A percentile compares a stretch with the other conserved stretches of the same genome.
Evolutionary conservation across 2,113 vertebrate genomes (phyloP).

Genomic region (Lepidothrix coronata): DNA sequence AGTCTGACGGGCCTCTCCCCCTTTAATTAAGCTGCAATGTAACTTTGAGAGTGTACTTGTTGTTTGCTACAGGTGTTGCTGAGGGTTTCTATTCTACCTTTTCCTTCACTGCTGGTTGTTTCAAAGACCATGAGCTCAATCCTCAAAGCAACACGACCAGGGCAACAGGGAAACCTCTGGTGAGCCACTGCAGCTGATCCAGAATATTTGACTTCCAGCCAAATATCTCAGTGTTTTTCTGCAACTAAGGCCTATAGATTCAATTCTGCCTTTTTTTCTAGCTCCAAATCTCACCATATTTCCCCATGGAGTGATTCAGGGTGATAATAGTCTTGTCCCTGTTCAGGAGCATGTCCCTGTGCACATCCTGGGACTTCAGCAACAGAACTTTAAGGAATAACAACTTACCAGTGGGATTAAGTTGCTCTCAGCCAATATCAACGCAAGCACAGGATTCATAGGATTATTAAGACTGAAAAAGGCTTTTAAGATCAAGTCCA

Average conservation of each 20-base stretch:
- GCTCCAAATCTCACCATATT: neutral
- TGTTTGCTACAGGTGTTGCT: constrained; percentile 1
- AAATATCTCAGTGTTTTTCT: neutral
- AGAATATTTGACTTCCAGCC: neutral
- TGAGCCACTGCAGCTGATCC: neutral
- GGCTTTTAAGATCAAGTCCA: neutral
- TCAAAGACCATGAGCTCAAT: neutral
- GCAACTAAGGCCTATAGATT: neutral
- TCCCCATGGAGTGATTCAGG: neutral
- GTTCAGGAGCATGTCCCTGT: neutral
- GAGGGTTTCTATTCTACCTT: neutral
- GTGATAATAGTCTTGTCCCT: neutral
- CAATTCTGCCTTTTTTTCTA: neutral
- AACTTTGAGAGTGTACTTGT: neutral
- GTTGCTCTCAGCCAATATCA: neutral
- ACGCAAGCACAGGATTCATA: neutral
- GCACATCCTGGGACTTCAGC: rapidly evolving
- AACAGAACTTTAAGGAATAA: neutral
- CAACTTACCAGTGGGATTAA: neutral
- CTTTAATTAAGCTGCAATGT: constrained; percentile 28
- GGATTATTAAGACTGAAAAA: too few relatives aligned
- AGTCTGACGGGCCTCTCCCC: constrained; percentile 30
- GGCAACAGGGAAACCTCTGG: neutral
- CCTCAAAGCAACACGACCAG: rapidly evolving
- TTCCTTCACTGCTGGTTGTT: neutral